Conservation (phyloP, 92 coral and sea anemone species). For the Porites evermanni region DNA sequence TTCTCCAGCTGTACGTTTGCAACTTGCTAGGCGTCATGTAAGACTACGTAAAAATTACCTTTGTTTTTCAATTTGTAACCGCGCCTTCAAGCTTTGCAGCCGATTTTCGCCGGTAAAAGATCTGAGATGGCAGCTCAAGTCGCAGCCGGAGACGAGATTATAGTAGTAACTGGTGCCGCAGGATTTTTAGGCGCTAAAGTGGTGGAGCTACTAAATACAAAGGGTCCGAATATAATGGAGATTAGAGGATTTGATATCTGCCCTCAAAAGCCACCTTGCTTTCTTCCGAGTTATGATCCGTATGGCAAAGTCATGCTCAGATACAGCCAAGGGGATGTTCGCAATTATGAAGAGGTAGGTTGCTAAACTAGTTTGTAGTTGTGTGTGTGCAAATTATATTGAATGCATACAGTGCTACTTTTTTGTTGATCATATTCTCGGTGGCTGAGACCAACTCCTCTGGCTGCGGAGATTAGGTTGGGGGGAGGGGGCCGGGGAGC, state of each 20-base stretch:
- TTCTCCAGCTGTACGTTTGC: too few species aligned
- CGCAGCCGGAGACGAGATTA: background rate
- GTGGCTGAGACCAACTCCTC: too few species aligned
- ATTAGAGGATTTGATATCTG: constrained; percentile 41
- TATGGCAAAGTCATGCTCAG: background rate
- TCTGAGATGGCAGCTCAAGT: background rate
- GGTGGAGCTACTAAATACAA: constrained; percentile 17
- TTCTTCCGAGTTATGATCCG: background rate
- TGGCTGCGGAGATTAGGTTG: too few species aligned
- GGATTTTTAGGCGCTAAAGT: constrained; percentile 39
- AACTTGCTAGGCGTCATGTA: too few species aligned
- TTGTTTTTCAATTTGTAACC: constrained; percentile 1
- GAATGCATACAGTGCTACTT: background rate
- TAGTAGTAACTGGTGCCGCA: constrained; percentile 50
- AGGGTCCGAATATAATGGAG: constrained; percentile 25
- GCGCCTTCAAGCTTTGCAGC: constrained; percentile 14
- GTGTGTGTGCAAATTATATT: background rate
- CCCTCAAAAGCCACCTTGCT: constrained; percentile 24
- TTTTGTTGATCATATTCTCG: too few species aligned
- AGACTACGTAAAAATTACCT: too few species aligned
- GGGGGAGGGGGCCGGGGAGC: too few species aligned
- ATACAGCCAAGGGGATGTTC: constrained; percentile 35
- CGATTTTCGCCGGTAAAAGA: background rate
- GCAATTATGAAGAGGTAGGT: constrained; percentile 37
- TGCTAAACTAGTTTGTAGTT: too few species aligned